Conservation (phyloP, 1,140 invertebrate species). For the Ctenoplectra terminalis region DNA sequence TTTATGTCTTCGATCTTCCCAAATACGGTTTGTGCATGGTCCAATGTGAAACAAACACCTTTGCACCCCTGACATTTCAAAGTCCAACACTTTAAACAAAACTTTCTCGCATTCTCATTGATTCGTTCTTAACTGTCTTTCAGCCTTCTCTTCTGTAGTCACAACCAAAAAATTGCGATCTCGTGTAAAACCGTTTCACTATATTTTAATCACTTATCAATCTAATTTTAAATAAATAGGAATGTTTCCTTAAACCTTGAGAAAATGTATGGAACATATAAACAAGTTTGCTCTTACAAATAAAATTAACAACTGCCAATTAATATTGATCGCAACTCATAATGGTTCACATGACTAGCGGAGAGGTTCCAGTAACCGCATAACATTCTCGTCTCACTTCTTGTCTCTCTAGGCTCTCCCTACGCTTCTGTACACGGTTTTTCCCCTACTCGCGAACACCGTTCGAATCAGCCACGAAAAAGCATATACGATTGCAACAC, state of each 20-base stretch:
- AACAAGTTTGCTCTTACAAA: neutral
- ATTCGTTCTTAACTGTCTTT: neutral
- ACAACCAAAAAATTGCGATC: neutral
- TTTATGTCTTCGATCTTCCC: neutral
- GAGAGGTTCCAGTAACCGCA: neutral
- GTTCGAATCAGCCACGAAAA: neutral
- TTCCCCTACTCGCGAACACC: neutral
- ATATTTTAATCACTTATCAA: neutral
- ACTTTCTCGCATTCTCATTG: neutral
- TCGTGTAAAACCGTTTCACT: neutral
- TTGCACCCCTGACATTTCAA: slow-evolving; percentile 12
- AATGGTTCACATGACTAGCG: neutral
- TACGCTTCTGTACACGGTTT: neutral
- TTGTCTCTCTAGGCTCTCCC: neutral
- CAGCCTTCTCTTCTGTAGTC: neutral
- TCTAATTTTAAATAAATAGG: neutral
- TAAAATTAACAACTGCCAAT: no score
- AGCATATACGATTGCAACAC: neutral
- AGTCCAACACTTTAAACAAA: slow-evolving; percentile 5
- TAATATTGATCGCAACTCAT: neutral
- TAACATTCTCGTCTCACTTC: neutral
- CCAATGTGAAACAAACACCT: neutral
- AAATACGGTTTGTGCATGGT: neutral
- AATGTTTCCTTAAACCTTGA: neutral
- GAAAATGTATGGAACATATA: neutral